phyloP scores from a whole-genome alignment of 2,888 invertebrate species.

The Trilocha varians region DNA sequence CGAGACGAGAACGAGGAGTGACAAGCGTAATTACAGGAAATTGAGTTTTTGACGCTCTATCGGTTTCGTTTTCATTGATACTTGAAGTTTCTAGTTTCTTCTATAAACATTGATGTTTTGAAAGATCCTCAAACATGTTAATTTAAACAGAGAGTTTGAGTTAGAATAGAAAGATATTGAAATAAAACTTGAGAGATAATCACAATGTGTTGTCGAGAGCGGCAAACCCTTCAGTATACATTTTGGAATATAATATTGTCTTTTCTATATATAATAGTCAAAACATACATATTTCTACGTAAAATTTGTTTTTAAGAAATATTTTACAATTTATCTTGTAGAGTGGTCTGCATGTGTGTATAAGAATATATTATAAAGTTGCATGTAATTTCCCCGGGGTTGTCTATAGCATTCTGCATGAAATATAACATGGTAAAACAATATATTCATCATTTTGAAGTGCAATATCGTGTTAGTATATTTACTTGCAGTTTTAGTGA shows the following conservation, averaged over 20 bases:
- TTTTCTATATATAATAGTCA: not conserved
- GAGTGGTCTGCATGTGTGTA: not conserved
- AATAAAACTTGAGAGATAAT: no score
- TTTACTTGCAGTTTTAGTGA: no score
- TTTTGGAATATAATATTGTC: no score
- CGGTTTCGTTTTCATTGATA: constrained; percentile 12
- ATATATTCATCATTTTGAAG: not conserved
- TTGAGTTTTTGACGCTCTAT: constrained; percentile 18
- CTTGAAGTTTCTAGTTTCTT: not conserved
- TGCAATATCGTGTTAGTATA: not conserved
- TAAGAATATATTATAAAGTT: not conserved
- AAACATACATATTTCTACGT: no score
- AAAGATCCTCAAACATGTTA: no score
- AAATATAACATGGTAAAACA: constrained; percentile 1
- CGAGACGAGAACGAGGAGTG: constrained; percentile 7
- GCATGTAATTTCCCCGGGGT: constrained; percentile 54
- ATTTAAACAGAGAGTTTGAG: no score
- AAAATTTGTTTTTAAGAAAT: no score
- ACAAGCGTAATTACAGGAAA: constrained; percentile 22
- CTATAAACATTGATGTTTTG: not conserved
- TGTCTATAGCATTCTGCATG: constrained; percentile 29
- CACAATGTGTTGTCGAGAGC: no score
- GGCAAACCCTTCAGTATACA: no score
- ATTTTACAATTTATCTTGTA: no score
- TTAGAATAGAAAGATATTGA: no score